A percentile compares a stretch with the other conserved stretches of the same genome.
These are phyloP conservation scores for Acanthornis magna DNA, from an alignment of 2,797 vertebrate species.

Conservation along the genomic window DNA sequence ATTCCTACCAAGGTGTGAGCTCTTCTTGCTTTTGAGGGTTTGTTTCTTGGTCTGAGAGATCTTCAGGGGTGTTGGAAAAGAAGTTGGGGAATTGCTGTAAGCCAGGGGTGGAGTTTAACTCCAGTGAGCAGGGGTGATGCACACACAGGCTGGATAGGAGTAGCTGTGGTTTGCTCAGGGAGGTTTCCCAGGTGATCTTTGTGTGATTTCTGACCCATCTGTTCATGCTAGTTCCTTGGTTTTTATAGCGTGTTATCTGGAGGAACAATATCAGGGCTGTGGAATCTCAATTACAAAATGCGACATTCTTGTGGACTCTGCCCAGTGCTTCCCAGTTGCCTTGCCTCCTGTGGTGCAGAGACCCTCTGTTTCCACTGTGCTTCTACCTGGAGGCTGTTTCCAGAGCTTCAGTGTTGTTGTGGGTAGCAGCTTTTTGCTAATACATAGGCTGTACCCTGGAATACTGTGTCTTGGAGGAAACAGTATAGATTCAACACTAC, in stretches of 20 bases:
- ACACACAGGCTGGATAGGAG: background rate
- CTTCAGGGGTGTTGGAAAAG: background rate
- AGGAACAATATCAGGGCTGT: background rate
- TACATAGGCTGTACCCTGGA: background rate
- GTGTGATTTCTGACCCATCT: background rate
- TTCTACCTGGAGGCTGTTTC: background rate
- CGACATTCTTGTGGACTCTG: background rate
- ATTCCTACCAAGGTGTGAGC: background rate
- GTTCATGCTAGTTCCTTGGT: background rate
- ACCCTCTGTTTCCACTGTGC: fast-evolving
- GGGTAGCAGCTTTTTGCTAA: background rate
- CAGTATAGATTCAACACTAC: background rate
- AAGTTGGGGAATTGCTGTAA: background rate
- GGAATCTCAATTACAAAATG: fast-evolving
- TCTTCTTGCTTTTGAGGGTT: background rate
- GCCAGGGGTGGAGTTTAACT: background rate
- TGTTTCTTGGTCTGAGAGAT: background rate
- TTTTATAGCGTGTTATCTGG: background rate
- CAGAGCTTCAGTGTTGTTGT: background rate
- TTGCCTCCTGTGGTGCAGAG: background rate
- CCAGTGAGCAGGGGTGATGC: background rate
- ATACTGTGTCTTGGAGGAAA: background rate
- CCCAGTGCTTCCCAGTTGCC: background rate
- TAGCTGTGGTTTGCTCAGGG: background rate
- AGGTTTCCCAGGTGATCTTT: background rate